Evolutionary conservation across 37 sponge, comb jelly and placozoan species (phyloP).

Genomic region (Halichondria panicea): DNA sequence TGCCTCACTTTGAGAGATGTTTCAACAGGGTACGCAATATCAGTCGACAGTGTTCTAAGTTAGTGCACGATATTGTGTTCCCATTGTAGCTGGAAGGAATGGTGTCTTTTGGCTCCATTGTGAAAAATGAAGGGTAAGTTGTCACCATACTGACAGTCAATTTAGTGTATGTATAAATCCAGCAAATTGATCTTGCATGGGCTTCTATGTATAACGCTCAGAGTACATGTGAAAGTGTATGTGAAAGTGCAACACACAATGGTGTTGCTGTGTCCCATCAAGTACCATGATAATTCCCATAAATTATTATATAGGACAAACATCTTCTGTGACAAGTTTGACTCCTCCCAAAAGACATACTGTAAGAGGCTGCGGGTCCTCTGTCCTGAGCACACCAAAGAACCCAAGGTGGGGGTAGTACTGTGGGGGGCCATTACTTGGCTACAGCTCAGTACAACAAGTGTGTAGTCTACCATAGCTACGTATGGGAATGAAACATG

Average conservation of each 20-base stretch:
- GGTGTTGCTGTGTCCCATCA: no score
- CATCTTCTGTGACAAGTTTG: conserved; percentile 94
- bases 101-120: conserved; percentile 76
- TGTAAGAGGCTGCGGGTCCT: conserved; percentile 89
- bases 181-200: no score
- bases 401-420: conserved; percentile 77
- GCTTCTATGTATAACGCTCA: no score
- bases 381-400: conserved; percentile 97
- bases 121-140: conserved; percentile 81
- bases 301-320: conserved; percentile 48
- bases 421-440: not conserved
- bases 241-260: no score
- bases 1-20: conserved; percentile 94
- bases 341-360: conserved; percentile 82
- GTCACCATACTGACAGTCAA: not conserved
- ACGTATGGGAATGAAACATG: conserved; percentile 1
- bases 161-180: not conserved
- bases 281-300: no score
- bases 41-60: not conserved
- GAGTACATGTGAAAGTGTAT: no score
- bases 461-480: no score
- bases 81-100: conserved; percentile 67
- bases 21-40: conserved; percentile 73
- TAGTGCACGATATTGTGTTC: not conserved
- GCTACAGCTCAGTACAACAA: no score